These are phyloP conservation scores for Pipistrellus nathusii DNA, from an alignment of 2,797 vertebrate genomes.

Conservation along the genomic window DNA sequence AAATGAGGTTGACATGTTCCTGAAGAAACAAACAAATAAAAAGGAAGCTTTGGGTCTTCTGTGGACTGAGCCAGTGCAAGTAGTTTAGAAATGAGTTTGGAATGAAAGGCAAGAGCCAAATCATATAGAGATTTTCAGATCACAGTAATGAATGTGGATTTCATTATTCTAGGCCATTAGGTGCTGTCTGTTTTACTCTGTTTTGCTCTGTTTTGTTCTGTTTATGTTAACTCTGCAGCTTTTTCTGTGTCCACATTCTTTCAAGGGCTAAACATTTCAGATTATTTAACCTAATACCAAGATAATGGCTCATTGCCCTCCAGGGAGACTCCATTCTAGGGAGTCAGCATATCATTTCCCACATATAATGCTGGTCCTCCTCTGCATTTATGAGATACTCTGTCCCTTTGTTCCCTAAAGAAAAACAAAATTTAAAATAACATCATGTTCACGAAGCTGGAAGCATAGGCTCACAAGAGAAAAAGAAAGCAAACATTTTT, in stretches of 20 bases:
- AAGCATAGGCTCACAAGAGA: neutral
- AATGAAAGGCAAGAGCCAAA: neutral
- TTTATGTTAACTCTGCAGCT: neutral
- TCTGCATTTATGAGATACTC: neutral
- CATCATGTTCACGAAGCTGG: neutral
- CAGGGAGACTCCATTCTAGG: neutral
- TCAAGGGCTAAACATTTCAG: neutral
- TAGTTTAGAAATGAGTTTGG: neutral
- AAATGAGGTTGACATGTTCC: neutral
- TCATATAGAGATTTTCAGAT: accelerated
- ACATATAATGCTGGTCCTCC: accelerated
- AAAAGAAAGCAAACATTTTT: neutral
- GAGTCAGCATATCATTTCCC: neutral
- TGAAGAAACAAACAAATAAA: neutral
- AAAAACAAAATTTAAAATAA: neutral
- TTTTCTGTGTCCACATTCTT: neutral
- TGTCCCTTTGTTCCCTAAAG: neutral
- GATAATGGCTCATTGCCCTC: neutral
- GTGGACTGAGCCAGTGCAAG: no score
- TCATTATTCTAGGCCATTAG: neutral
- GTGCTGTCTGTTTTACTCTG: neutral
- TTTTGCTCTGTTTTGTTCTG: neutral
- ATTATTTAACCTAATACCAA: neutral
- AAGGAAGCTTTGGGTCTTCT: accelerated
- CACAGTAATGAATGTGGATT: neutral